Base-by-base conservation (phyloP, 2,113 vertebrate species). In the Mola mola region DNA sequence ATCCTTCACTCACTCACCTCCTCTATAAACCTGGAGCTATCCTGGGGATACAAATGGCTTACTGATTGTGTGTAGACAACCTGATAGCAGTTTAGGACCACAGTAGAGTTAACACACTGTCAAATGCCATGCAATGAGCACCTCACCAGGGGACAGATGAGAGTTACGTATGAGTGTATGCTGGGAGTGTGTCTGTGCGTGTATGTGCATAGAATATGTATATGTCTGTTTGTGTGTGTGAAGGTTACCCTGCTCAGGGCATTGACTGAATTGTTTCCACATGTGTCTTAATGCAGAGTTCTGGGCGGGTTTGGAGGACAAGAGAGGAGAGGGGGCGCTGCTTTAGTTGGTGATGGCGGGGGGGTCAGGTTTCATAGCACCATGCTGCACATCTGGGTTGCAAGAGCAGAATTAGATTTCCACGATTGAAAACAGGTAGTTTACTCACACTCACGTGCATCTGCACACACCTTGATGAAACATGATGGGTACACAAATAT, bases 211-310 rank as follows among this genome's bases (percentile, higher is more conserved):
- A 72, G 58, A 43, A 46, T 74, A 67, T 72, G 48, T 69, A 66
- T 80, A 57, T 48, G 71, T 85, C 59, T 78, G 69, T 80, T 41
- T 72, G 83, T 79, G 82, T 89, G 88, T 90, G 90, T 85, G 81
- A 90, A 86, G 87, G 88, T 87, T 88, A 83, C 86, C 88, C 89
- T 91, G 86, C 90, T 89, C 85, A 91, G 88, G 87, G 88, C 87
- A 91, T 89, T 89, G 87, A 75, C 85, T 88, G 90, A 92, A 92
- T 93, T 92, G 90, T 89, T 93, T 93, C 90, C 91, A 92, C 89
- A 92, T 93, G 91, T 92, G 87, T 89, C 89, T 93, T 88, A 90
- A 91, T 82, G 69, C 88, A 89, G 88, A 90, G 87, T 90, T 91
- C 89, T 91, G 90, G 87, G 90, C 89, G 82, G 89, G 90, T 90